phyloP scores from a whole-genome alignment of 2,797 vertebrate species.

The Cercopithecus mitis region DNA sequence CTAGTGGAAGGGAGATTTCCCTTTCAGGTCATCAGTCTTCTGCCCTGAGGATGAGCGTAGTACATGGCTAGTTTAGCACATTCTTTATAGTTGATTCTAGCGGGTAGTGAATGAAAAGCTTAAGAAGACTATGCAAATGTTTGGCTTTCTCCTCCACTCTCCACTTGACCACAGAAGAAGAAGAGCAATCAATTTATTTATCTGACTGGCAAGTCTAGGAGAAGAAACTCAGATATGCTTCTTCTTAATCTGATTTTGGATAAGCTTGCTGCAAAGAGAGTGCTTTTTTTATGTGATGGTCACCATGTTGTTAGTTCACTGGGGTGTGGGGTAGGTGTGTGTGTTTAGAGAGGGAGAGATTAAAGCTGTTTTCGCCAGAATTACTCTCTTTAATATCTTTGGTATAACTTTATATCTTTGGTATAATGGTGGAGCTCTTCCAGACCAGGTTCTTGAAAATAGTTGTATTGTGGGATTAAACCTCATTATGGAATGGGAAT shows the following conservation, averaged over 20 bases:
- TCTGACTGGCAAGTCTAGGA: background rate
- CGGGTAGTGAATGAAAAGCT: background rate
- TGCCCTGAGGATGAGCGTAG: background rate
- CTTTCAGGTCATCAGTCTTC: background rate
- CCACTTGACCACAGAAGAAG: background rate
- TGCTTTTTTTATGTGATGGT: background rate
- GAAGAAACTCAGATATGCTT: background rate
- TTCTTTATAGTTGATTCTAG: background rate
- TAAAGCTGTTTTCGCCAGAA: background rate
- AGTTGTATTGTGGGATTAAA: background rate
- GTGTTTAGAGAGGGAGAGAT: too few species aligned
- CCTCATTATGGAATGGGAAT: background rate
- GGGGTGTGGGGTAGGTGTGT: too few species aligned
- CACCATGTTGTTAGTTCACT: fast-evolving
- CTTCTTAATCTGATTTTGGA: background rate
- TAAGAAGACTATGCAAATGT: background rate
- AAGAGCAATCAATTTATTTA: background rate
- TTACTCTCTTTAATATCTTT: background rate
- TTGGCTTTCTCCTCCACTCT: background rate
- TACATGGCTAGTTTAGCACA: background rate
- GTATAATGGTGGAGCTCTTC: background rate
- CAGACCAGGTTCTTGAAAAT: background rate
- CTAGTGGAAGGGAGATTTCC: background rate
- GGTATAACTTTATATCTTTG: background rate
- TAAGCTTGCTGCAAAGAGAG: background rate